Percentiles rank a stretch among this genome's conserved stretches.
phyloP scores from a whole-genome alignment of 1,140 invertebrate genomes.

The Calephelis virginiensis region DNA sequence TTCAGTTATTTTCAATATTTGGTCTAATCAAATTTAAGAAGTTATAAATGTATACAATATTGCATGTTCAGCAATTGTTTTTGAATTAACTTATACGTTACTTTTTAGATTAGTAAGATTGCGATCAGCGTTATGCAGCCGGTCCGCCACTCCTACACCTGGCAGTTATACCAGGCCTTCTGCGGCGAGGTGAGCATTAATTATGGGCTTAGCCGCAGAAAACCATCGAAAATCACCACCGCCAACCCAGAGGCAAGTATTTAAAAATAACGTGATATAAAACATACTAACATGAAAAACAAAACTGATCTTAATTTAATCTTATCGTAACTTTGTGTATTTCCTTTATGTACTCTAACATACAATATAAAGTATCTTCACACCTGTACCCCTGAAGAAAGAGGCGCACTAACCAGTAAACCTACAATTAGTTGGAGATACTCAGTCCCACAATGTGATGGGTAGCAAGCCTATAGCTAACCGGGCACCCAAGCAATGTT shows the following conservation, averaged over 20 bases:
- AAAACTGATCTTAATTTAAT: constrained; percentile 7
- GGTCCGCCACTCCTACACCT: background rate
- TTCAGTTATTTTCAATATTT: background rate
- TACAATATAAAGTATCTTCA: background rate
- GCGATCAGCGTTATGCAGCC: background rate
- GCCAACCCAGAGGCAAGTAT: background rate
- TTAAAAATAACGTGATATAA: constrained; percentile 3
- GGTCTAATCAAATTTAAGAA: constrained; percentile 2
- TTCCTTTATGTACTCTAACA: background rate
- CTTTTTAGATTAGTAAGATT: constrained; percentile 7
- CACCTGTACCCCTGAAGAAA: background rate
- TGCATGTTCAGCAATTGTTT: background rate
- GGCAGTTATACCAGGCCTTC: background rate
- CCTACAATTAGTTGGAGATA: too few relatives aligned
- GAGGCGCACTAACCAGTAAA: too few relatives aligned
- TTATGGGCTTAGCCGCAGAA: background rate
- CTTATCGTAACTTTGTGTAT: constrained; percentile 1
- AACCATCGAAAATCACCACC: background rate
- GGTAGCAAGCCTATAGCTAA: too few relatives aligned
- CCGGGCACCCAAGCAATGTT: too few relatives aligned
- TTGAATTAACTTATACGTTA: background rate
- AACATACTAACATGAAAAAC: background rate
- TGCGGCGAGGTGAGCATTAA: background rate
- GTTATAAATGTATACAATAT: background rate
- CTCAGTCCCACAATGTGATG: too few relatives aligned